A percentile compares a stretch with the other conserved stretches of the same genome.
phyloP scores from a whole-genome alignment of 2,888 invertebrate species.

The Tetheella fluctuosa region DNA sequence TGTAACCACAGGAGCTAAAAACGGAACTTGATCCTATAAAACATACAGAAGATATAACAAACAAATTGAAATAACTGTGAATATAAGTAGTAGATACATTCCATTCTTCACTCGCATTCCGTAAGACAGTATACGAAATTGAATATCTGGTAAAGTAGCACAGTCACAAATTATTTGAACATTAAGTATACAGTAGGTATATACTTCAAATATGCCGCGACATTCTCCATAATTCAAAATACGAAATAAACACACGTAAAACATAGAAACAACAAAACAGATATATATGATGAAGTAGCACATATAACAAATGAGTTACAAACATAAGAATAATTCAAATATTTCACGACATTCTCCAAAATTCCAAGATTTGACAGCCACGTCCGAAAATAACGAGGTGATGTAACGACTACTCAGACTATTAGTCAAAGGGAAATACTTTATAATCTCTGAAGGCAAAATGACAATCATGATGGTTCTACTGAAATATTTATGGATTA shows the following conservation, averaged over 20 bases:
- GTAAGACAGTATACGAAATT: too few species aligned
- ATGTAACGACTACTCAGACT: slow-evolving; percentile 19
- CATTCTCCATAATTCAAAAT: too few species aligned
- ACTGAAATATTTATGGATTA: slow-evolving; percentile 1
- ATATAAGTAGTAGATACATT: too few species aligned
- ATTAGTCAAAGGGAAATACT: slow-evolving; percentile 34
- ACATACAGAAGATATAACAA: too few species aligned
- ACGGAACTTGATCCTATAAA: too few species aligned
- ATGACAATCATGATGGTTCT: neutral
- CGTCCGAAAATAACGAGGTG: slow-evolving; percentile 7
- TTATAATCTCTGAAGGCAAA: neutral
- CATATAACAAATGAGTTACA: neutral
- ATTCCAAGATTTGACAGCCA: slow-evolving; percentile 10
- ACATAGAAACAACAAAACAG: neutral
- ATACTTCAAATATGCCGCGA: too few species aligned
- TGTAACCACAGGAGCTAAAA: too few species aligned
- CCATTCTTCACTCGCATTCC: too few species aligned
- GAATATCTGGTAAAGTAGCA: too few species aligned
- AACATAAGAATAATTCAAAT: neutral
- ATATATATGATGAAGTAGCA: neutral
- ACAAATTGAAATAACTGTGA: too few species aligned
- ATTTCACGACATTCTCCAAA: slow-evolving; percentile 18
- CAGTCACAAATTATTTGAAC: too few species aligned
- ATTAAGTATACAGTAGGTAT: too few species aligned
- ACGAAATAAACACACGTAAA: neutral